These are phyloP conservation scores for Acridotheres tristis DNA, from an alignment of 2,797 vertebrate genomes.

Conservation along the genomic window DNA sequence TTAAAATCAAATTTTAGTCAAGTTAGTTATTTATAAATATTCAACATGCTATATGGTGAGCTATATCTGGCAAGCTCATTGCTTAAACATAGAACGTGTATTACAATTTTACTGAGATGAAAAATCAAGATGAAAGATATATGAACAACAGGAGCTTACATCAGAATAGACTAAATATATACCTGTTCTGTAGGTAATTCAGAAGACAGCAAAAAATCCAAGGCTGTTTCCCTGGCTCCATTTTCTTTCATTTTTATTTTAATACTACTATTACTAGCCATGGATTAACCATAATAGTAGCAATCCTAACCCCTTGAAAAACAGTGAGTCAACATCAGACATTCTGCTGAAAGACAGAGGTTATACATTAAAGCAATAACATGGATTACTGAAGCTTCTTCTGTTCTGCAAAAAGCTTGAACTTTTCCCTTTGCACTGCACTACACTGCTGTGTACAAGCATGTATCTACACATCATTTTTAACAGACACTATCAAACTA, in stretches of 20 bases:
- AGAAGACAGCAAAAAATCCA: not conserved
- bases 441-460: not conserved
- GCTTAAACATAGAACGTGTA: not conserved
- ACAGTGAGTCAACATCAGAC: not conserved
- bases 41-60: not conserved
- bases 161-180: not conserved
- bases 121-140: not conserved
- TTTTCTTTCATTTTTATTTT: not conserved
- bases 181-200: not conserved
- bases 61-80: not conserved
- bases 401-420: not conserved
- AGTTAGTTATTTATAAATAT: not conserved
- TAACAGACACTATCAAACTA: not conserved
- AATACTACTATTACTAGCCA: not conserved
- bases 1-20: not conserved
- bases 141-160: not conserved
- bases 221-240: not conserved
- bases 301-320: not conserved
- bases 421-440: not conserved
- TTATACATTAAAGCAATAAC: not conserved
- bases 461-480: not conserved
- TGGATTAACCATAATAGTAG: not conserved
- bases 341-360: not conserved
- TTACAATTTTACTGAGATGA: not conserved
- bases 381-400: not conserved